These are phyloP conservation scores for Anoplopoma fimbria DNA, from an alignment of 2,113 vertebrate genomes.

Conservation along the genomic window DNA sequence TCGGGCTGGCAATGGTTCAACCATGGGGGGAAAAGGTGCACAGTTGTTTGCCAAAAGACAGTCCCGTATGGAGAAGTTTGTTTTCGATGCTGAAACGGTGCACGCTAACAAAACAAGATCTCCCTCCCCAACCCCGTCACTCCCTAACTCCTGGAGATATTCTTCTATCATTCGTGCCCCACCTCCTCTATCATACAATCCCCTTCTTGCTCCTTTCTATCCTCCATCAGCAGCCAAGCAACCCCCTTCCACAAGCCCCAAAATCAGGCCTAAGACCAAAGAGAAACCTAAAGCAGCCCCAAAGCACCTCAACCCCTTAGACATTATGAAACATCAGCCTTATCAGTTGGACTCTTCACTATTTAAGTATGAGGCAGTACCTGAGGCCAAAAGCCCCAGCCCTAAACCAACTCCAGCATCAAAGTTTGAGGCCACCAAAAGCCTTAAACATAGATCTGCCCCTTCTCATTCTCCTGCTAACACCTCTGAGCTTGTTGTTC, in stretches of 20 bases:
- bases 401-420: conserved; percentile 76
- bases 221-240: conserved; percentile 88
- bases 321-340: conserved; percentile 97
- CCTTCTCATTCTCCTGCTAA: conserved; percentile 55
- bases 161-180: conserved; percentile 96
- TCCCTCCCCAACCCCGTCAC: conserved; percentile 90
- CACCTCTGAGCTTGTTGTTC: conserved; percentile 56
- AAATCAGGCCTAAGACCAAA: conserved; percentile 76
- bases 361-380: conserved; percentile 90
- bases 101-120: conserved; percentile 87
- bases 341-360: conserved; percentile 93
- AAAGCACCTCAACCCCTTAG: conserved; percentile 91
- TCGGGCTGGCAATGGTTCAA: conserved; percentile 82
- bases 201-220: conserved; percentile 91
- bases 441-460: conserved; percentile 53
- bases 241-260: conserved; percentile 79
- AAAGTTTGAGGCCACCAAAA: conserved; percentile 67
- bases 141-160: conserved; percentile 95
- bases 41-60: conserved; percentile 94
- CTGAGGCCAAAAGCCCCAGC: conserved; percentile 78
- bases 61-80: conserved; percentile 95
- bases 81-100: conserved; percentile 92
- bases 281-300: conserved; percentile 85
- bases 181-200: conserved; percentile 94
- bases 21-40: conserved; percentile 91